Conservation (phyloP, 2,888 invertebrate genomes). For the Hedya salicella region DNA sequence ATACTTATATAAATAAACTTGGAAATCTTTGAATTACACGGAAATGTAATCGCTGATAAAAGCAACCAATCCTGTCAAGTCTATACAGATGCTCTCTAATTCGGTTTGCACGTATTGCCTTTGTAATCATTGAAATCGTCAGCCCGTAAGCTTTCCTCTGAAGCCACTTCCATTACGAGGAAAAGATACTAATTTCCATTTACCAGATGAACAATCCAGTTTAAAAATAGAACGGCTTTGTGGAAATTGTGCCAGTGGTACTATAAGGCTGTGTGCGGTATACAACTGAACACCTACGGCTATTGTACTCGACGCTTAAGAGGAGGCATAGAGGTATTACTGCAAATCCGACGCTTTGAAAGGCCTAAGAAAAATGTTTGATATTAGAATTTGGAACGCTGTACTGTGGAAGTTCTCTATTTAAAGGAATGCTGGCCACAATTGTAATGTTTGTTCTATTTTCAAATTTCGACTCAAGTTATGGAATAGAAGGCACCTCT, state of each 20-base stretch:
- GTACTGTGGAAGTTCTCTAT: too few relatives aligned
- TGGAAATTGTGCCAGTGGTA: conserved; percentile 22
- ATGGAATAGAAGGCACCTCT: too few relatives aligned
- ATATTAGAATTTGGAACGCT: too few relatives aligned
- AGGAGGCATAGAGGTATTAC: conserved; percentile 6
- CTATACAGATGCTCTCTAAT: conserved; percentile 1
- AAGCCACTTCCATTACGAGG: conserved; percentile 19
- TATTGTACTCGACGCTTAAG: conserved; percentile 21
- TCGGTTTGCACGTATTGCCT: conserved; percentile 12
- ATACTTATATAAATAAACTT: too few relatives aligned
- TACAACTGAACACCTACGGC: neutral
- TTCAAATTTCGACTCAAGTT: too few relatives aligned
- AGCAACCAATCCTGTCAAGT: neutral
- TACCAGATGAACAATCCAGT: conserved; percentile 29
- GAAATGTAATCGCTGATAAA: neutral
- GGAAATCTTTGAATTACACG: too few relatives aligned
- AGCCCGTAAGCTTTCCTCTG: conserved; percentile 12
- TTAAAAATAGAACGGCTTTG: conserved; percentile 39
- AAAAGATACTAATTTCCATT: conserved; percentile 32
- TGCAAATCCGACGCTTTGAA: conserved; percentile 22
- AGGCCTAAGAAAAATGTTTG: neutral
- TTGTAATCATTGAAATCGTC: conserved; percentile 22
- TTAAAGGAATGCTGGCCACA: too few relatives aligned
- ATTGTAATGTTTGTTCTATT: too few relatives aligned
- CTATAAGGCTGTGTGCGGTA: neutral